Base-by-base conservation (phyloP, 2,113 vertebrate species). In the Notechis scutatus region DNA sequence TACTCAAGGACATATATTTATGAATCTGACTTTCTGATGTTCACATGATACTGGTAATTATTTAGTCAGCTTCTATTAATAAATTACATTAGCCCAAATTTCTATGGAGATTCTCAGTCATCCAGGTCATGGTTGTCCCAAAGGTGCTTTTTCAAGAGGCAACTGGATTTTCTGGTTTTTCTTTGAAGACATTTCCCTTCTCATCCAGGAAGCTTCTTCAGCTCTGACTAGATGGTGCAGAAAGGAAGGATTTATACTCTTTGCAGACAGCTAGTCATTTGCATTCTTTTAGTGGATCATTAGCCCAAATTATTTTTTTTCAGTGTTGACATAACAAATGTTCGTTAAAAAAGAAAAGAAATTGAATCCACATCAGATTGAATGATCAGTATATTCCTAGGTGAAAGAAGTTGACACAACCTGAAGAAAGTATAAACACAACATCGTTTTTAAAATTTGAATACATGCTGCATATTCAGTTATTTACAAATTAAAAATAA, bases 51-150 rank as follows among this genome's bases (percentile, higher is more conserved):
- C 88, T 47, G 42, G 12, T 87, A 87, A 14, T 93, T 89, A 87
- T 86, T 8, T 94, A 92, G 47, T 94, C 34, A 91, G 89, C 91
- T 89, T 42, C 47, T 88, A n/a, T 69, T 56, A 39, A 92, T 2
- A 91, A 91, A 64, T 1, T 18, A 18, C 47, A 39, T 34, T 85
- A 59, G 26, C 11, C 24, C 57, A 45, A 86, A 6, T 61, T 86
- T 52, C 50, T 52, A 12, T 52, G 50, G 50, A 52, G 50, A 52
- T 52, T 52, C 11, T 52, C 10, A 52, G 50, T 52, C 50, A 52
- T 52, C 50, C 50, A 52, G 50, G 10, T 52, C 50, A 52, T 52
- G 50, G 50, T 52, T 52, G 50, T 52, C 50, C 50, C 50, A 52
- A 52, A 52, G 50, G 10, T 52, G 50, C 10, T 52, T 52, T 52